Conservation (phyloP, 2,888 invertebrate genomes). For the Balanococcus diminutus region DNA sequence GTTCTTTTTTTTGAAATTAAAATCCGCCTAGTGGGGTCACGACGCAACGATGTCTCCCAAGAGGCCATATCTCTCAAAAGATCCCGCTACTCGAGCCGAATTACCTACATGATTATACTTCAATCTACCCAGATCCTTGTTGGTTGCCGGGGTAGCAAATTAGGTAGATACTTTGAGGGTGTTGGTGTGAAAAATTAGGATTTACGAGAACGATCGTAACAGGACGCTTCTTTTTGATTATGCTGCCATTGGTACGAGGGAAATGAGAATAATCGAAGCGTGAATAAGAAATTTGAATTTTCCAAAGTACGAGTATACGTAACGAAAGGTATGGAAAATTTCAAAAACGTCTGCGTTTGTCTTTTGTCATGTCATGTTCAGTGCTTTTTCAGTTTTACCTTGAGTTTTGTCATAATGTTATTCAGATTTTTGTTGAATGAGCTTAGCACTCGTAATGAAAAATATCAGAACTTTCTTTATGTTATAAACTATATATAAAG, state of each 20-base stretch:
- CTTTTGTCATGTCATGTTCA: background rate
- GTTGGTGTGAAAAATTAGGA: background rate
- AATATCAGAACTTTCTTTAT: background rate
- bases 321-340: background rate
- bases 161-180: background rate
- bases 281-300: background rate
- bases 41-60: background rate
- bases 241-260: background rate
- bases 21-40: background rate
- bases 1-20: background rate
- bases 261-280: background rate
- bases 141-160: background rate
- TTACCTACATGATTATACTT: slow-evolving; percentile 4
- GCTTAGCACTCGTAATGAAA: background rate
- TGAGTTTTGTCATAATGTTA: no score
- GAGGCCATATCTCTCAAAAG: background rate
- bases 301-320: background rate
- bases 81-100: background rate
- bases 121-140: background rate
- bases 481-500: background rate
- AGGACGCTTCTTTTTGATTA: background rate
- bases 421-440: background rate
- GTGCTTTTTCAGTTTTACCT: background rate
- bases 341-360: background rate
- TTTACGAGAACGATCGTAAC: background rate